Evolutionary conservation across 2,113 vertebrate genomes (phyloP).

Genomic region (Solenodon paradoxus): DNA sequence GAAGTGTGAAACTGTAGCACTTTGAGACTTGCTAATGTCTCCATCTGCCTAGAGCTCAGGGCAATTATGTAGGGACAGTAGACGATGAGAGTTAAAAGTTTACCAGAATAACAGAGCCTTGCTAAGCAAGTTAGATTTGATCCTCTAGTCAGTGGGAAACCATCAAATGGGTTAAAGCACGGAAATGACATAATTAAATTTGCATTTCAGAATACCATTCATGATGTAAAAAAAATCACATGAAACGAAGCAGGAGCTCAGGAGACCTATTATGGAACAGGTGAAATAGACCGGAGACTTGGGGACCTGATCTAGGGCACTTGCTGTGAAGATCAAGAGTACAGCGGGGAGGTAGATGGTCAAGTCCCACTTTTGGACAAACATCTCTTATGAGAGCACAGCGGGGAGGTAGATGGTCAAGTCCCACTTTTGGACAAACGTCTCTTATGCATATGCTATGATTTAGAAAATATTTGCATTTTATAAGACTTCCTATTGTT

Average conservation of each 20-base stretch:
- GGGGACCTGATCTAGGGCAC: background rate
- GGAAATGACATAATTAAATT: background rate
- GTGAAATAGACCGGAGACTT: background rate
- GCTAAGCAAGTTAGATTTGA: background rate
- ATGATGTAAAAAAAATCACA: background rate
- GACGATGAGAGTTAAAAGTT: background rate
- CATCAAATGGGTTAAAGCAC: background rate
- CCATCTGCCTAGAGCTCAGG: background rate
- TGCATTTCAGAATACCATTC: background rate
- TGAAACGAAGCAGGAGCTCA: background rate
- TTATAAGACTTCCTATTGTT: too few relatives aligned
- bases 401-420: background rate
- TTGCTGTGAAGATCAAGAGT: background rate
- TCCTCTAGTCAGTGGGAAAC: background rate
- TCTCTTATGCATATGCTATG: background rate
- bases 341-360: background rate
- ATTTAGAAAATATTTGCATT: background rate
- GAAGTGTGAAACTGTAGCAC: background rate
- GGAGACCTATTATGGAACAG: background rate
- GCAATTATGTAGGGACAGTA: background rate
- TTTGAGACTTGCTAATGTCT: background rate
- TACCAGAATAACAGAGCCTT: background rate
- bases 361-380: background rate
- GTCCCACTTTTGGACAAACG: background rate
- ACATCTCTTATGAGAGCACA: background rate